These are phyloP conservation scores for Psephotus haematonotus DNA, from an alignment of 2,113 vertebrate genomes.

Conservation along the genomic window DNA sequence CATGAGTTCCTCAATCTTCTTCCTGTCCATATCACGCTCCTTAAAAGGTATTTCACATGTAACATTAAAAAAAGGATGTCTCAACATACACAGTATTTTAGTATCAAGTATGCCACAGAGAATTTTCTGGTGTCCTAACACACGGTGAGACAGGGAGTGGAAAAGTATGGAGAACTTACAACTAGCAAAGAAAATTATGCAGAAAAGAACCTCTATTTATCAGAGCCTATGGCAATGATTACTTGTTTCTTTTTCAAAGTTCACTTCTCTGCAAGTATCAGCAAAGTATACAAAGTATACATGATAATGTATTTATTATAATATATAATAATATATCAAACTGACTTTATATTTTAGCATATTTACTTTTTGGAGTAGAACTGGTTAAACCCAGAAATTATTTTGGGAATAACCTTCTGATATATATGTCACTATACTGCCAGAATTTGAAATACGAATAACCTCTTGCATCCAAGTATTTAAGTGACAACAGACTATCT, in stretches of 20 bases:
- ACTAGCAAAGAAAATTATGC: background rate
- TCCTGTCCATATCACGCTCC: conserved; percentile 95
- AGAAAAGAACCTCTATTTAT: background rate
- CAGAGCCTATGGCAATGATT: background rate
- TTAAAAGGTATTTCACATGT: conserved; percentile 51
- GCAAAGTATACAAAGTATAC: background rate
- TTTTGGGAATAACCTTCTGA: background rate
- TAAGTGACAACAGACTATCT: background rate
- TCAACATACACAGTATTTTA: background rate
- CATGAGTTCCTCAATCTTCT: conserved; percentile 95
- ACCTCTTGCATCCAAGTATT: background rate
- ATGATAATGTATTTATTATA: background rate
- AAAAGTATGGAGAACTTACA: background rate
- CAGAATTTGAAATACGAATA: background rate
- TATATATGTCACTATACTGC: background rate
- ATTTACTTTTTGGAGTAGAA: background rate
- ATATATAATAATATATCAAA: background rate
- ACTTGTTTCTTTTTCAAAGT: background rate
- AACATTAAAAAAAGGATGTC: background rate
- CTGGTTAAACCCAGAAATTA: background rate
- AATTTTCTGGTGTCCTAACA: background rate
- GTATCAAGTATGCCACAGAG: background rate
- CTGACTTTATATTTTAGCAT: background rate
- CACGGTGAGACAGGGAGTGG: background rate
- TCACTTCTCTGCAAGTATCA: background rate